A percentile compares a stretch with the other conserved stretches of the same genome.
Conservation (phyloP, 2,113 vertebrate genomes). For the Penelope pileata region DNA sequence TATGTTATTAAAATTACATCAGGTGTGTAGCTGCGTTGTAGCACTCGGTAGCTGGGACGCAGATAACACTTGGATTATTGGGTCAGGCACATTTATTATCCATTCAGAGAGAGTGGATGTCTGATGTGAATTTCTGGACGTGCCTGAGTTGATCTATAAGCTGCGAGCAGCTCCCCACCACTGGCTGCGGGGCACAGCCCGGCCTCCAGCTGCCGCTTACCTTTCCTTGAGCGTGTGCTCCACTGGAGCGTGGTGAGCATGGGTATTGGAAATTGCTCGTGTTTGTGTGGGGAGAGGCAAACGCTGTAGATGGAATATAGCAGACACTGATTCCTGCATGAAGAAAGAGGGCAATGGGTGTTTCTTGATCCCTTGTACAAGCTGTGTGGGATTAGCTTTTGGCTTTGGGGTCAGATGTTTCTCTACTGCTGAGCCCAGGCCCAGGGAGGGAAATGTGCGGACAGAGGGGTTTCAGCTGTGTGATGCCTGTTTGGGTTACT, state of each 20-base stretch:
- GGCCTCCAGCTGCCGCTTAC: slow-evolving; percentile 19
- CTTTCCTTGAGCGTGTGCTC: slow-evolving; percentile 32
- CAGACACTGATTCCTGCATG: not conserved
- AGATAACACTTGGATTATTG: slow-evolving; percentile 71
- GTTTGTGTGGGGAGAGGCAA: not conserved
- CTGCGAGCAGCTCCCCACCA: slow-evolving; percentile 38
- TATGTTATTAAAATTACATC: slow-evolving; percentile 72
- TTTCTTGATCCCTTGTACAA: not conserved
- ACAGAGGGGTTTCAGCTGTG: not conserved
- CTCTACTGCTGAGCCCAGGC: not conserved
- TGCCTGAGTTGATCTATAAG: slow-evolving; percentile 54
- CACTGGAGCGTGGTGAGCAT: slow-evolving; percentile 46
- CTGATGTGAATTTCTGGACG: slow-evolving; percentile 71
- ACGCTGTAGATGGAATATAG: not conserved
- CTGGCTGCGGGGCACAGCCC: slow-evolving; percentile 22
- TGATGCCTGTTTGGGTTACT: slow-evolving; percentile 1
- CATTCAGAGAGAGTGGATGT: slow-evolving; percentile 58
- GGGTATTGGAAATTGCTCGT: slow-evolving; percentile 41
- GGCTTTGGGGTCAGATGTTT: not conserved
- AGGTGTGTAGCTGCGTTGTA: slow-evolving; percentile 58
- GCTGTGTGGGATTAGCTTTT: not conserved
- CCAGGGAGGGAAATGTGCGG: not conserved
- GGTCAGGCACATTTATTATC: slow-evolving; percentile 66
- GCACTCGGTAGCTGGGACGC: slow-evolving; percentile 53
- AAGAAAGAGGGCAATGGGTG: not conserved